Conservation (phyloP, 2,797 vertebrate species). For the Malurus splendens region DNA sequence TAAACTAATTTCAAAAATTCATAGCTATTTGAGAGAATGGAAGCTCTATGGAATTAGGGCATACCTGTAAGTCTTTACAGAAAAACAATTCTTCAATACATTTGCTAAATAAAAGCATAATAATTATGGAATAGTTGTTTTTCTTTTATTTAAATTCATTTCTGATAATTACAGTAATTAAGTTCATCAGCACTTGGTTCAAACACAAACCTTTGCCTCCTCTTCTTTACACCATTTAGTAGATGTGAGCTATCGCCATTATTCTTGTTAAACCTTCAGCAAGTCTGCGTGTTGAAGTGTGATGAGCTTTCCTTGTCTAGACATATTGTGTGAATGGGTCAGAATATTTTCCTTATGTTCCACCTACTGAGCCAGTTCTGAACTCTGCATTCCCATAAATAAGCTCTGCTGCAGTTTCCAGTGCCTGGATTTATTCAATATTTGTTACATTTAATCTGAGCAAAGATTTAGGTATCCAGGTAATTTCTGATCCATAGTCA, state of each 20-base stretch:
- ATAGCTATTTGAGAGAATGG: not conserved
- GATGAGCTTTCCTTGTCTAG: not conserved
- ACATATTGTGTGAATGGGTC: not conserved
- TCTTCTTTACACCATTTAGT: not conserved
- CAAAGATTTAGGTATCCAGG: not conserved
- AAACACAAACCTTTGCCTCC: not conserved
- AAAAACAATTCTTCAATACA: constrained; percentile 49
- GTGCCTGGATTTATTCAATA: not conserved
- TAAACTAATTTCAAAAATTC: constrained; percentile 28
- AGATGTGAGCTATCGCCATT: not conserved
- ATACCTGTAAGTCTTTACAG: constrained; percentile 42
- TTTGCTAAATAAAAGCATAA: constrained; percentile 73
- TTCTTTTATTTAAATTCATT: not conserved
- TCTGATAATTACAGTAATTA: not conserved
- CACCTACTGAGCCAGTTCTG: not conserved
- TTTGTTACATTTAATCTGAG: not conserved
- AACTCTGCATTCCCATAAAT: not conserved
- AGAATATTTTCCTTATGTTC: not conserved
- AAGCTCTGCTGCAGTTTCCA: not conserved
- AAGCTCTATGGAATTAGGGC: constrained; percentile 4
- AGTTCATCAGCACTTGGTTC: not conserved
- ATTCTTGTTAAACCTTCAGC: not conserved
- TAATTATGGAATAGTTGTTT: constrained; percentile 26
- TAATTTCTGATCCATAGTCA: not conserved
- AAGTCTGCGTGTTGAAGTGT: not conserved